These are phyloP conservation scores for Hozukius guyotensis DNA, from an alignment of 2,797 vertebrate species.

Conservation along the genomic window DNA sequence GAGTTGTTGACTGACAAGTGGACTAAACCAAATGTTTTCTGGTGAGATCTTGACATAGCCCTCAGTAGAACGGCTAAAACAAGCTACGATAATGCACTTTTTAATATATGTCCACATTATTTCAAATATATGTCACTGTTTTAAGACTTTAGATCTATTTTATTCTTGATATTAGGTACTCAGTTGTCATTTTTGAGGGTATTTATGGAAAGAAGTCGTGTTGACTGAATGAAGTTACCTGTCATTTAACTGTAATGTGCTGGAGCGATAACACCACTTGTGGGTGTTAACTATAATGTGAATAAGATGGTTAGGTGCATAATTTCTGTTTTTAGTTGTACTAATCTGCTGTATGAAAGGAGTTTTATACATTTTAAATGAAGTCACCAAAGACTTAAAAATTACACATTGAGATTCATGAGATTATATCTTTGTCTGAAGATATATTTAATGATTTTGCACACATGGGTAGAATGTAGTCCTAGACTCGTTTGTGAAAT, in stretches of 20 bases:
- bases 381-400: constrained; percentile 47
- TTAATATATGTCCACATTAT: constrained; percentile 26
- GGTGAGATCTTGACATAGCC: background rate
- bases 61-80: constrained; percentile 5
- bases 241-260: constrained; percentile 24
- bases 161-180: constrained; percentile 52
- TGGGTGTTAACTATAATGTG: constrained; percentile 43
- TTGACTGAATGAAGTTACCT: constrained; percentile 12
- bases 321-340: constrained; percentile 28
- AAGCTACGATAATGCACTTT: constrained; percentile 67
- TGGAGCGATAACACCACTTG: constrained; percentile 13
- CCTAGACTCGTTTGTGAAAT: constrained; percentile 36
- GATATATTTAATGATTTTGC: constrained; percentile 28
- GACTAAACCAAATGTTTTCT: constrained; percentile 26
- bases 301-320: constrained; percentile 16
- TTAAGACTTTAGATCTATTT: constrained; percentile 27
- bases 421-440: constrained; percentile 15
- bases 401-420: background rate
- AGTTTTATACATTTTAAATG: constrained; percentile 40
- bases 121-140: constrained; percentile 44
- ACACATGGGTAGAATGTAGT: constrained; percentile 7
- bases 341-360: constrained; percentile 34
- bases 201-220: constrained; percentile 43
- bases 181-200: constrained; percentile 42
- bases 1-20: background rate